Evolutionary conservation across 53 echinoderm and acorn worm species (phyloP).

Genomic region (Holothuria leucospilota): DNA sequence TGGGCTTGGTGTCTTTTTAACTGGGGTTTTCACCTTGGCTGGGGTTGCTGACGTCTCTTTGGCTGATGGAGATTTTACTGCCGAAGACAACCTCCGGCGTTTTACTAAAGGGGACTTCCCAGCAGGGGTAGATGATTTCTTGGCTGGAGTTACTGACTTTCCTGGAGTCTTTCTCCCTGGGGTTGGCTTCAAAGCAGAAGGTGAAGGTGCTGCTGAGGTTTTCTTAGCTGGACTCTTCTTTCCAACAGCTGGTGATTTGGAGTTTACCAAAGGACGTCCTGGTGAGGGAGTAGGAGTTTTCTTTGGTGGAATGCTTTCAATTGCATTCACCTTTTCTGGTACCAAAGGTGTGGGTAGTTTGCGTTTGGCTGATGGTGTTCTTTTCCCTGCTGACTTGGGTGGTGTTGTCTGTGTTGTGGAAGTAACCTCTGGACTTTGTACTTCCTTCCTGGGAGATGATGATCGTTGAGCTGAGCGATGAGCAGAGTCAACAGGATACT

Average conservation of each 20-base stretch:
- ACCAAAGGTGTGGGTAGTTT: slow-evolving; percentile 31
- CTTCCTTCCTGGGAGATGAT: slow-evolving; percentile 47
- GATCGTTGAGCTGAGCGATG: slow-evolving; percentile 44
- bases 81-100: no score
- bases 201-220: not conserved
- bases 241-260: no score
- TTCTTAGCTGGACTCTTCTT: slow-evolving; percentile 16
- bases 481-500: slow-evolving; percentile 85
- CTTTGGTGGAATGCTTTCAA: slow-evolving; percentile 6
- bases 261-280: no score
- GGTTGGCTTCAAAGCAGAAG: slow-evolving; percentile 1
- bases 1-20: not conserved
- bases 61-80: no score
- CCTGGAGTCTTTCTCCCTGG: slow-evolving; percentile 17
- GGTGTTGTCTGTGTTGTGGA: slow-evolving; percentile 69
- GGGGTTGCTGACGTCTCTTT: not conserved
- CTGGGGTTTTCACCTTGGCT: slow-evolving; percentile 42
- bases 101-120: not conserved
- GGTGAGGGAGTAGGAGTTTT: slow-evolving; percentile 44
- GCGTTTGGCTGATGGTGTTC: slow-evolving; percentile 1
- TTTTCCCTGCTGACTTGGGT: slow-evolving; percentile 4
- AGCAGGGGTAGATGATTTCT: slow-evolving; percentile 17
- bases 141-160: slow-evolving; percentile 69
- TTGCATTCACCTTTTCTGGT: slow-evolving; percentile 14
- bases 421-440: slow-evolving; percentile 90